Evolutionary conservation across 2,113 vertebrate species (phyloP).

Genomic region (Scomber colias): DNA sequence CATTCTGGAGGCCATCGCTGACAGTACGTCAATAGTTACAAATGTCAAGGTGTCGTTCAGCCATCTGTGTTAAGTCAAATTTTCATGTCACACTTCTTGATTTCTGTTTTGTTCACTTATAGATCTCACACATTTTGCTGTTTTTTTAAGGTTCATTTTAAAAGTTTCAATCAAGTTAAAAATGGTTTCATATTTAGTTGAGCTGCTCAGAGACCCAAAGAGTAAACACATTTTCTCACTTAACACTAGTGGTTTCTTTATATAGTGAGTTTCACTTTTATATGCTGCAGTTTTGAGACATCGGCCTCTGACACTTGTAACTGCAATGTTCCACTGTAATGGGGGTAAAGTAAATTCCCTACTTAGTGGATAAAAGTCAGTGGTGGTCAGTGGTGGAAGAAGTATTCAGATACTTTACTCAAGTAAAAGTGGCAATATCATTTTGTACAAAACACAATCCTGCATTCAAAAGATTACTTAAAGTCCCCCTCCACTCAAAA

Average conservation of each 20-base stretch:
- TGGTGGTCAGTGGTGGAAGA: too few relatives aligned
- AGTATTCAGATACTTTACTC: too few relatives aligned
- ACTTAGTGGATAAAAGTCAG: background rate
- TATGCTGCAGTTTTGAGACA: background rate
- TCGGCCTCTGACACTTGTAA: background rate
- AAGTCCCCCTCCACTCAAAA: too few relatives aligned
- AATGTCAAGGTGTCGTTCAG: background rate
- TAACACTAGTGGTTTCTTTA: background rate
- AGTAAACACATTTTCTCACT: background rate
- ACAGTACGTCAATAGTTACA: constrained; percentile 67
- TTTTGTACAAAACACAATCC: too few relatives aligned
- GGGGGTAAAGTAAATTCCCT: background rate
- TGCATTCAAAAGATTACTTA: too few relatives aligned
- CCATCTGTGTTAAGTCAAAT: background rate
- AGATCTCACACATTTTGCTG: background rate
- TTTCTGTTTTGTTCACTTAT: background rate
- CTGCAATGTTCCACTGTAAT: background rate
- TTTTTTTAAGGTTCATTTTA: too few relatives aligned
- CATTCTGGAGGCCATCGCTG: constrained; percentile 70
- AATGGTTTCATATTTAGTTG: too few relatives aligned
- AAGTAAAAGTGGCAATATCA: too few relatives aligned
- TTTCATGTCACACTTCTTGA: background rate
- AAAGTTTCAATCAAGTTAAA: too few relatives aligned
- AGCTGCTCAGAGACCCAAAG: too few relatives aligned
- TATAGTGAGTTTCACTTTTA: background rate